Conservation (phyloP, 1,140 invertebrate species). For the Cyclargus thomasi region DNA sequence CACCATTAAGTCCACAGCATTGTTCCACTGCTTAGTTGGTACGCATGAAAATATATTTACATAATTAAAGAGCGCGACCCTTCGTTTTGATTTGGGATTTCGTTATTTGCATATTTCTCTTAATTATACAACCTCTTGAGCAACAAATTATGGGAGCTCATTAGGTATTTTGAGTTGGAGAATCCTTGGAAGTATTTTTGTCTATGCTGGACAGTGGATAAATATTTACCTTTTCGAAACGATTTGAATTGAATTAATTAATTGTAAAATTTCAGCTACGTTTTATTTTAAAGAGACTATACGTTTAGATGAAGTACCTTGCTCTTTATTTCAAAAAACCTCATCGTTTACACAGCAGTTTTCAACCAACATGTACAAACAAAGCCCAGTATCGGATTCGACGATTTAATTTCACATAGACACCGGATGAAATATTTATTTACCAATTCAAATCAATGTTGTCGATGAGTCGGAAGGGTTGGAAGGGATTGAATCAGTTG, state of each 20-base stretch:
- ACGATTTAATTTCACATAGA: conserved; percentile 8
- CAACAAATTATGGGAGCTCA: conserved; percentile 23
- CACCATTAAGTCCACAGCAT: conserved; percentile 63
- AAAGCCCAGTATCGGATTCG: neutral
- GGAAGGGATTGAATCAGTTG: conserved; percentile 62
- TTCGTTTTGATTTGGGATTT: conserved; percentile 64
- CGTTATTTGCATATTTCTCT: conserved; percentile 65
- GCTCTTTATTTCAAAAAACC: neutral
- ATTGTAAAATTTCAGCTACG: neutral
- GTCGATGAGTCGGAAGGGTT: conserved; percentile 50
- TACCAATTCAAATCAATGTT: conserved; percentile 64
- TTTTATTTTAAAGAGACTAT: too few species aligned
- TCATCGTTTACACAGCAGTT: neutral
- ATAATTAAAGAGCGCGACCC: conserved; percentile 67
- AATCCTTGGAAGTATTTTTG: neutral
- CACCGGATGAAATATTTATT: conserved; percentile 38
- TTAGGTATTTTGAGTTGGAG: conserved; percentile 8
- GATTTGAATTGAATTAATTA: neutral
- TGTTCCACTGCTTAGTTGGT: conserved; percentile 51
- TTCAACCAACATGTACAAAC: conserved; percentile 1
- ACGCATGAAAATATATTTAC: conserved; percentile 71
- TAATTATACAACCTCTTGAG: conserved; percentile 49
- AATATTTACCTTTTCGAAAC: neutral
- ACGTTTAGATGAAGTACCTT: neutral
- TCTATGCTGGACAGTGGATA: neutral